Base-by-base conservation (phyloP, 2,113 vertebrate species). In the Oncorhynchus nerka region DNA sequence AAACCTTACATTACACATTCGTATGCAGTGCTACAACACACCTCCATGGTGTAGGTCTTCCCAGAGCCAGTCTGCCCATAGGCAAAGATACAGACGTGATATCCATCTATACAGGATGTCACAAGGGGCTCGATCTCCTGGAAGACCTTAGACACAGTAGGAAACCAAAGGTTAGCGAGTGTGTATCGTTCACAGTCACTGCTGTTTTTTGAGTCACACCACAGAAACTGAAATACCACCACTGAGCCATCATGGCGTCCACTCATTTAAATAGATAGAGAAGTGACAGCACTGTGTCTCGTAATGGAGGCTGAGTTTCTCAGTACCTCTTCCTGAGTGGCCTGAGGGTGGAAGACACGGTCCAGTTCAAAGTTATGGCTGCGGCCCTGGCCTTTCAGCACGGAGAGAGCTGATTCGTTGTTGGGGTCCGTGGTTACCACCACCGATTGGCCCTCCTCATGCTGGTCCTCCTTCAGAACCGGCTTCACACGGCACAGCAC, bases 1-100 rank as follows among this genome's bases (percentile, higher is more conserved):
- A 65, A 65, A 65, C 22, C 62, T 5, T 2, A 16, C 57, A 61
- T 20, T 61, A 61, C 22, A 64, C 12, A 9, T 64, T 22, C 0
- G 20, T 61, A n/a, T 6, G 15, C 57, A 64, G 24, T 11, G 24
- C 13, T 15, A 16, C 22, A 4, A 55, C 11, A 20, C 89, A 96
- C 96, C 95, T 97, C 96, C 96, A 97, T 97, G 61, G 95, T 96
- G 87, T 96, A 93, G 6, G 96, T 97, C 87, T 97, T 97, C 45
- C 96, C 96, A 0, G 96, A 96, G 68, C 96, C 96, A 0, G 96
- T 97, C 88, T 97, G 96, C 15, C 96, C 96, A 1, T 97, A 97
- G 65, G 95, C 95, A 79, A 97, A 96, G 81, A 97, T 96, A 86
- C 95, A 97, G 74, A 97, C 94, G 0, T 96, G 96, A 86, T 96